phyloP scores from a whole-genome alignment of 1,140 invertebrate species.

The Trialeurodes vaporariorum region DNA sequence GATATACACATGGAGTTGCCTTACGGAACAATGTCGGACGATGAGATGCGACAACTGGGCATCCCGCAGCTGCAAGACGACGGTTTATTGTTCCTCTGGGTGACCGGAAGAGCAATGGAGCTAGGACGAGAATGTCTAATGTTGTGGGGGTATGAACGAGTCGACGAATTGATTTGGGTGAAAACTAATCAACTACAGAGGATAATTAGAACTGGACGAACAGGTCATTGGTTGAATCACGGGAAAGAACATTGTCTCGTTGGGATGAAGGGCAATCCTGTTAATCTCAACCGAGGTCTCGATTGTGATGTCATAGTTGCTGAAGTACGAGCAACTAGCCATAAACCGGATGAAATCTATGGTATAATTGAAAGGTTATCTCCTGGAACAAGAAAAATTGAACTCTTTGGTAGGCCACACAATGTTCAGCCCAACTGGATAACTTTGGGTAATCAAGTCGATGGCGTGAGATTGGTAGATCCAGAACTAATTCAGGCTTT shows the following conservation, averaged over 20 bases:
- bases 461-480: conserved; percentile 87
- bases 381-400: conserved; percentile 91
- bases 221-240: conserved; percentile 97
- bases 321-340: conserved; percentile 92
- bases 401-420: conserved; percentile 65
- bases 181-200: conserved; percentile 97
- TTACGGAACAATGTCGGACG: conserved; percentile 98
- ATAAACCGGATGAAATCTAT: conserved; percentile 98
- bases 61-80: conserved; percentile 87
- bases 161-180: conserved; percentile 97
- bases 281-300: conserved; percentile 80
- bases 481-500: conserved; percentile 82
- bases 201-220: conserved; percentile 91
- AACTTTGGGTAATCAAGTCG: conserved; percentile 87
- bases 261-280: conserved; percentile 90
- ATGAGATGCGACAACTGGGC: conserved; percentile 93
- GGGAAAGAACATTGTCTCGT: conserved; percentile 96
- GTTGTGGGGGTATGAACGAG: conserved; percentile 89
- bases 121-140: conserved; percentile 84
- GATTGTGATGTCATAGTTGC: conserved; percentile 98
- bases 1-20: conserved; percentile 98
- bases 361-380: conserved; percentile 77
- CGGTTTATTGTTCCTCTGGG: conserved; percentile 94
- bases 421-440: conserved; percentile 45
- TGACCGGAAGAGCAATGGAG: conserved; percentile 96